Evolutionary conservation across 2,113 vertebrate species (phyloP).

Genomic region (cattle (Bos taurus)): ARS-UCD2.0 NC_037347.1:56494001-56494500

Average conservation of each 20-base stretch:
- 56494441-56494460: fast-evolving
- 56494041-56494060: fast-evolving
- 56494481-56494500: background rate
- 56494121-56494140: fast-evolving
- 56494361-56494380: conserved; percentile 99
- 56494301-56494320: background rate
- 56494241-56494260: fast-evolving
- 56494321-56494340: conserved; percentile 90
- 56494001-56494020: too few relatives aligned
- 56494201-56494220: background rate
- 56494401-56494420: conserved; percentile 91
- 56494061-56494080: background rate
- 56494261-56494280: background rate
- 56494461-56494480: background rate
- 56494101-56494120: background rate
- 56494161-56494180: background rate
- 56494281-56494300: fast-evolving
- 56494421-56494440: conserved; percentile 87
- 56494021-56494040: fast-evolving
- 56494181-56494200: fast-evolving
- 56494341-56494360: conserved; percentile 98
- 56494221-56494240: background rate
- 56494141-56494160: background rate
- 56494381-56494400: conserved; percentile 97
- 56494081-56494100: background rate